These are phyloP conservation scores for Sesia bembeciformis DNA, from an alignment of 2,888 invertebrate genomes.

Conservation along the genomic window DNA sequence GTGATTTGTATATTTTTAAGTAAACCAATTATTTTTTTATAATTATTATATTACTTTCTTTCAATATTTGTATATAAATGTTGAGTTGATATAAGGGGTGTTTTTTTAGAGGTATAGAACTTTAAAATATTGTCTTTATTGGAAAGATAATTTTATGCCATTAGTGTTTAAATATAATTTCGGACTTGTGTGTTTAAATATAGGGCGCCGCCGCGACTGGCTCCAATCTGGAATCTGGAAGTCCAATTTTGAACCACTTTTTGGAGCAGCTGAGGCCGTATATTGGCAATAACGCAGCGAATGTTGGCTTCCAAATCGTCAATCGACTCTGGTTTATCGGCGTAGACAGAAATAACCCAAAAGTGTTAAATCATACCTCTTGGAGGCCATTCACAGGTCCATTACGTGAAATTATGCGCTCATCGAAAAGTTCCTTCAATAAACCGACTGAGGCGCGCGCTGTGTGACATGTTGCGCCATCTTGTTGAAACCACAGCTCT, in stretches of 20 bases:
- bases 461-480: slow-evolving; percentile 23
- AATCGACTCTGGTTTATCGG: not conserved
- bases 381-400: not conserved
- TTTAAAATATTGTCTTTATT: too few relatives aligned
- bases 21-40: too few relatives aligned
- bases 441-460: slow-evolving; percentile 17
- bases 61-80: too few relatives aligned
- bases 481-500: slow-evolving; percentile 17
- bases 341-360: not conserved
- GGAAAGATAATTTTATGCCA: too few relatives aligned
- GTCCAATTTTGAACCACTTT: not conserved
- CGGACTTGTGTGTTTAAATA: not conserved
- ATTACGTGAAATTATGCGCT: slow-evolving; percentile 9
- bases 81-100: too few relatives aligned
- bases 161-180: not conserved
- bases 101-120: too few relatives aligned
- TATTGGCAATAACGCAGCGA: not conserved
- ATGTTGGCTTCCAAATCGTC: not conserved
- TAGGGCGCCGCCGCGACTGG: not conserved
- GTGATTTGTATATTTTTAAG: too few relatives aligned
- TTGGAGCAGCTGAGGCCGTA: not conserved
- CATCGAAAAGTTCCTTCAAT: slow-evolving; percentile 14
- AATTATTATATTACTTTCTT: too few relatives aligned
- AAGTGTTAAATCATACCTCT: not conserved
- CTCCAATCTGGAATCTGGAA: not conserved